Base-by-base conservation (phyloP, 2,797 vertebrate genomes). In the Astyanax mexicanus region DNA sequence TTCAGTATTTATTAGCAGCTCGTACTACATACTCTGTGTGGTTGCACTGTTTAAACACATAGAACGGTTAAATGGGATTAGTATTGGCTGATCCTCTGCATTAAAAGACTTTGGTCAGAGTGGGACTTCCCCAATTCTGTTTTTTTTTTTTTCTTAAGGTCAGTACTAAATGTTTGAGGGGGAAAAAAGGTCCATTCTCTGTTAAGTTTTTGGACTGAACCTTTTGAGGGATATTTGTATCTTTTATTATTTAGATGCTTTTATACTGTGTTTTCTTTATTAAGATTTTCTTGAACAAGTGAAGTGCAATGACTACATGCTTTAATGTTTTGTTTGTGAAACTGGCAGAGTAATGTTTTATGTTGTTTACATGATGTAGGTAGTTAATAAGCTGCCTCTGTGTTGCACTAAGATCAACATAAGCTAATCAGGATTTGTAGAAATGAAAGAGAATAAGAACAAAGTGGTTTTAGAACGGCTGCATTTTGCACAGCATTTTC, bases 371-470 rank as follows among this genome's bases (percentile, higher is more conserved):
- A 81, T 65, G 44, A 81, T 75, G 29, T 35, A 6, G 77, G 82
- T 80, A 81, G 74, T 81, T 70, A 35, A 51, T 11, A 47, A 13
- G 32, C 71, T 84, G 76, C 82, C 72, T 61, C 32, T 0, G 38
- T 80, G 80, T 81, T 84, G 80, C 82, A 84, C 82, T 84, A 84
- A 78, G 40, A 74, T 72, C 12, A 72, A 71, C 35, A 51, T 68
- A 75, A 80, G 74, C 49, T 77, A 65, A 81, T 77, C 80, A 61
- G 74, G 68, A 79, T 10, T 55, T 79, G 68, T 66, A 79, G 65
- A 70, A 58, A 58, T 42, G 12, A 66, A 58, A 5, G 52, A 58
- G 10, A 54, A 77, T n/a, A 19, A 35, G 61, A 80, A 52, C 27
- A 21, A 27, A 54, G 51, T n/a, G 47, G 57, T 81, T 81, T 81